Evolutionary conservation across 2,113 vertebrate genomes (phyloP).

Genomic region (Corythornis cristatus): DNA sequence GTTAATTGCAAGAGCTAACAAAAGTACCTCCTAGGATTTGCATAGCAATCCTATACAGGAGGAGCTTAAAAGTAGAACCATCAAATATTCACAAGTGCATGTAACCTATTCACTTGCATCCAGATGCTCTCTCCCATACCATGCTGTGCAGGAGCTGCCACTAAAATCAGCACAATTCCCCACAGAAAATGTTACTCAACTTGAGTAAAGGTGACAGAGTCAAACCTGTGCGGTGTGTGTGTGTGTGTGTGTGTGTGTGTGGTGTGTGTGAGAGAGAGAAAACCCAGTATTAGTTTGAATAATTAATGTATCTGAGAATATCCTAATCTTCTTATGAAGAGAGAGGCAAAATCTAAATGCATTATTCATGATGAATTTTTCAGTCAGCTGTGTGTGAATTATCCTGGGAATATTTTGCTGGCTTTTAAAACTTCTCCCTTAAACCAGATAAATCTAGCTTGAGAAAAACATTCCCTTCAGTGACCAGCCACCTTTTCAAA

Average conservation of each 20-base stretch:
- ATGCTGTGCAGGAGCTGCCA: background rate
- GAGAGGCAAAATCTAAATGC: conserved; percentile 53
- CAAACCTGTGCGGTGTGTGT: background rate
- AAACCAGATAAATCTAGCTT: conserved; percentile 34
- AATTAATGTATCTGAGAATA: conserved; percentile 62
- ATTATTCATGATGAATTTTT: conserved; percentile 64
- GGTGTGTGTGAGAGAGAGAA: background rate
- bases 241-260: no score
- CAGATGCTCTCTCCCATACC: background rate
- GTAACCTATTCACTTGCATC: conserved; percentile 34
- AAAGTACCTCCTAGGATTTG: conserved; percentile 50
- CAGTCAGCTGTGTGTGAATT: conserved; percentile 61
- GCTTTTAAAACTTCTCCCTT: conserved; percentile 54
- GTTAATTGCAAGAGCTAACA: conserved; percentile 45
- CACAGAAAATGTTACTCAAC: background rate
- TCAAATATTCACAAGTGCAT: conserved; percentile 57
- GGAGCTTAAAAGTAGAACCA: conserved; percentile 9
- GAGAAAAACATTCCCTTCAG: conserved; percentile 24
- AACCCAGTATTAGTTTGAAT: conserved; percentile 56
- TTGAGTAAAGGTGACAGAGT: conserved; percentile 53
- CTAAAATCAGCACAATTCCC: conserved; percentile 25
- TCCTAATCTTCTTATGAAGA: conserved; percentile 64
- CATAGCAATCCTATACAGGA: background rate
- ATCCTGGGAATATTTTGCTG: conserved; percentile 36
- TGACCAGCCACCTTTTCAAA: conserved; percentile 17